phyloP scores from a whole-genome alignment of 1,140 invertebrate species.

The Vanessa tameamea region DNA sequence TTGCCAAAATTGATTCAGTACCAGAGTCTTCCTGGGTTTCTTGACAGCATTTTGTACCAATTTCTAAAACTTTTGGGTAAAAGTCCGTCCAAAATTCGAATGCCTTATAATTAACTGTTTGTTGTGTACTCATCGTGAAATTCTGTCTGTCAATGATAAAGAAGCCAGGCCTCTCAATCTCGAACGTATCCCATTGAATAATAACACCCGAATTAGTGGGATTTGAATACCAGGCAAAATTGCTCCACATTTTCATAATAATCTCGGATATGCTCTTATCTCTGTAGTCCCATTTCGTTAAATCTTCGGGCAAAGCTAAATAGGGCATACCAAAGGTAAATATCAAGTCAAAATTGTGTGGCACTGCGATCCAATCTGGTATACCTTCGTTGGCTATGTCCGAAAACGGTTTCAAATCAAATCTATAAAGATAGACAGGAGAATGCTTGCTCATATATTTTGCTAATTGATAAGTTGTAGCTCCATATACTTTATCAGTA shows the following conservation, averaged over 20 bases:
- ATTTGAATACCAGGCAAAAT: constrained; percentile 86
- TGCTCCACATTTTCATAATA: constrained; percentile 88
- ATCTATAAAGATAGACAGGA: constrained; percentile 86
- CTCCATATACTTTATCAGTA: constrained; percentile 87
- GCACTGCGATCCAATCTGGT: constrained; percentile 87
- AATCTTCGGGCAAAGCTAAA: constrained; percentile 78
- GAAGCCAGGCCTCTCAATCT: constrained; percentile 82
- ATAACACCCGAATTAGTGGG: constrained; percentile 84
- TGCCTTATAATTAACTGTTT: constrained; percentile 86
- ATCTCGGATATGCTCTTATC: constrained; percentile 89
- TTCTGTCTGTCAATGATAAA: constrained; percentile 86
- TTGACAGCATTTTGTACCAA: constrained; percentile 87
- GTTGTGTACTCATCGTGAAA: constrained; percentile 86
- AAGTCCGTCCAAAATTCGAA: constrained; percentile 91
- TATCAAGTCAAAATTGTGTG: constrained; percentile 89
- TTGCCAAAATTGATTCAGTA: constrained; percentile 42
- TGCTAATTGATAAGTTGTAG: constrained; percentile 85
- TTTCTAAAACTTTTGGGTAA: constrained; percentile 86
- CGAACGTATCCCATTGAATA: constrained; percentile 87
- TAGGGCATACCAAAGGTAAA: constrained; percentile 90
- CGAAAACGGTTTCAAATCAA: constrained; percentile 87
- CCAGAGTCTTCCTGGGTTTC: constrained; percentile 72
- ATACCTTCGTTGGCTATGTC: constrained; percentile 82
- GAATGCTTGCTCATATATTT: constrained; percentile 82
- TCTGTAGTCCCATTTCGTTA: constrained; percentile 85